Percentiles rank a stretch among this genome's conserved stretches.
phyloP scores from a whole-genome alignment of 2,888 invertebrate genomes.

The Lasius platythorax region DNA sequence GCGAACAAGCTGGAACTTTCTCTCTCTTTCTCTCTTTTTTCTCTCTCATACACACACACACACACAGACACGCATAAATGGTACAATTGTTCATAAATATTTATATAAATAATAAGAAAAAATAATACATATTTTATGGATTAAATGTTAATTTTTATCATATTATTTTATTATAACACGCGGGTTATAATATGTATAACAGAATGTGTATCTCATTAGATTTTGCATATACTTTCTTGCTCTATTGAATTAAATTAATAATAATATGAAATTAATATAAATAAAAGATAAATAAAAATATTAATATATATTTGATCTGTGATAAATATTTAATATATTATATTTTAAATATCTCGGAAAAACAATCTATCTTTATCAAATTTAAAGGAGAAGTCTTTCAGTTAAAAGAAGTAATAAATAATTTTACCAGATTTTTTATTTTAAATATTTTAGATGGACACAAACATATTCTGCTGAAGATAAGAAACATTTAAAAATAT shows the following conservation, averaged over 20 bases:
- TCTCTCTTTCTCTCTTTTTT: too few relatives aligned
- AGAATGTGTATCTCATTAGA: not conserved
- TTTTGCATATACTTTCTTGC: not conserved
- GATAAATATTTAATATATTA: not conserved
- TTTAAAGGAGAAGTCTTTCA: not conserved
- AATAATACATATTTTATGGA: not conserved
- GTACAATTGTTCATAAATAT: conserved; percentile 12
- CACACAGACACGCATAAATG: too few relatives aligned
- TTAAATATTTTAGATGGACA: not conserved
- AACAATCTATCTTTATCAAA: not conserved
- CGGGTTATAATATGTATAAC: not conserved
- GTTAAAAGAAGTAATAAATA: not conserved
- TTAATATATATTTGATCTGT: not conserved
- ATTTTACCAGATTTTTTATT: not conserved
- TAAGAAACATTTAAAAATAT: not conserved
- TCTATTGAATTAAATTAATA: not conserved
- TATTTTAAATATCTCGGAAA: conserved; percentile 6
- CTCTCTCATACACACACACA: not conserved
- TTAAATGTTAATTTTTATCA: not conserved
- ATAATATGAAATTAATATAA: not conserved
- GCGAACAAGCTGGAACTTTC: not conserved
- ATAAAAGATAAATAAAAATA: not conserved
- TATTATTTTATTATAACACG: not conserved
- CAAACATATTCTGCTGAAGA: not conserved
- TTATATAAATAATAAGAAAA: conserved; percentile 10